A percentile compares a stretch with the other conserved stretches of the same genome.
phyloP scores from a whole-genome alignment of 2,113 vertebrate genomes.

The Dromas ardeola region DNA sequence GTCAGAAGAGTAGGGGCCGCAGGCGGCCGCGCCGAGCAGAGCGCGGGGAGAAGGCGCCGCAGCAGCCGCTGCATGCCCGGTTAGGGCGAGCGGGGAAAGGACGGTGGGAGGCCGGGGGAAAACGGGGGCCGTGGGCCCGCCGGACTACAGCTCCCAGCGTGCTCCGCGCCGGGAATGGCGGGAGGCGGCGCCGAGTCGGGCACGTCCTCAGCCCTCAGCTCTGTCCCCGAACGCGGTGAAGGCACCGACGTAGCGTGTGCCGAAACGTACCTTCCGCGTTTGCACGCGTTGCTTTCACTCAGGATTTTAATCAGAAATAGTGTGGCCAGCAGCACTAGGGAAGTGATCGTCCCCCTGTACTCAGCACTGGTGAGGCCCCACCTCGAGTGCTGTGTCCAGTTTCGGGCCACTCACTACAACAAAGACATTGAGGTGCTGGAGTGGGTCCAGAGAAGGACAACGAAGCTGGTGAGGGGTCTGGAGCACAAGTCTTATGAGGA shows the following conservation, averaged over 20 bases:
- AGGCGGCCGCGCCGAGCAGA: neutral
- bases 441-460: neutral
- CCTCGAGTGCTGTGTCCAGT: neutral
- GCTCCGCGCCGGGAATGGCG: neutral
- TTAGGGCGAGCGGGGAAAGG: neutral
- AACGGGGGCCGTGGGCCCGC: rapidly evolving
- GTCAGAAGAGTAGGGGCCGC: neutral
- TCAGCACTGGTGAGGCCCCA: neutral
- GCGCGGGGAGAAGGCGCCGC: neutral
- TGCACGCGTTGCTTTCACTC: rapidly evolving
- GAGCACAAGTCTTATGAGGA: neutral
- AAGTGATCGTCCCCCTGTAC: too few relatives aligned
- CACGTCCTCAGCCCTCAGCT: rapidly evolving
- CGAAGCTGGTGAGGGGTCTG: neutral
- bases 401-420: neutral
- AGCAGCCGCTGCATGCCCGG: neutral
- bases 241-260: rapidly evolving
- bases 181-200: rapidly evolving
- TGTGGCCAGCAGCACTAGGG: too few relatives aligned
- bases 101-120: too few relatives aligned
- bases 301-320: rapidly evolving
- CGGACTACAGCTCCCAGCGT: neutral
- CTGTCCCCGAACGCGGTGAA: rapidly evolving
- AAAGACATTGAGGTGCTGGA: neutral
- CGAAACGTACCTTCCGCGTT: rapidly evolving